Evolutionary conservation across 2,797 vertebrate genomes (phyloP).

Genomic region (Champsocephalus esox): DNA sequence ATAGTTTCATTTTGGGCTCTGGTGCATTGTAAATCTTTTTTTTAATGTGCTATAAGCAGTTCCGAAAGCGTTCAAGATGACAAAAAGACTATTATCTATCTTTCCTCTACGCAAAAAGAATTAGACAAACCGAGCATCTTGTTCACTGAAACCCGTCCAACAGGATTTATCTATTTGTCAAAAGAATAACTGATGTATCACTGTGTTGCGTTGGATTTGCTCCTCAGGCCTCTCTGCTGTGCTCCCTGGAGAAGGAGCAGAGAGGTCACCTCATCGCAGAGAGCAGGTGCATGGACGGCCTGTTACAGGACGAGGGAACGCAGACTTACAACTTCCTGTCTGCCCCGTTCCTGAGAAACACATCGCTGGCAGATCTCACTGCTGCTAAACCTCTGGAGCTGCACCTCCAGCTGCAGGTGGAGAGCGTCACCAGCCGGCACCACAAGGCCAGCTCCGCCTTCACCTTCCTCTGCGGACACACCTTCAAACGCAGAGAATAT

Average conservation of each 20-base stretch:
- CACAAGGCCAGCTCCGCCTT: slow-evolving; percentile 95
- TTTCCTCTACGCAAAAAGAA: too few species aligned
- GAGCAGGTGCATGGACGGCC: slow-evolving; percentile 83
- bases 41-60: too few species aligned
- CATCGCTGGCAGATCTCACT: slow-evolving; percentile 87
- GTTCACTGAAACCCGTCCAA: too few species aligned
- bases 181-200: background rate
- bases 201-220: background rate
- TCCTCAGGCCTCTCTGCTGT: slow-evolving; percentile 88
- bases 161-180: too few species aligned
- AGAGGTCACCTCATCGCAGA: slow-evolving; percentile 94
- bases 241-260: slow-evolving; percentile 93
- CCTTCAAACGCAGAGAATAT: slow-evolving; percentile 92
- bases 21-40: too few species aligned
- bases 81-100: too few species aligned
- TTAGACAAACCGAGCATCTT: too few species aligned
- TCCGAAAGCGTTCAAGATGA: too few species aligned
- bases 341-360: slow-evolving; percentile 85
- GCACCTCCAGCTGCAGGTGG: slow-evolving; percentile 90
- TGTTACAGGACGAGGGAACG: slow-evolving; percentile 89
- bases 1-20: too few species aligned
- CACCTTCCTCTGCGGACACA: slow-evolving; percentile 91
- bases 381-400: slow-evolving; percentile 79
- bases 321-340: slow-evolving; percentile 92
- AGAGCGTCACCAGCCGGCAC: slow-evolving; percentile 91